Conservation (phyloP, 2,113 vertebrate genomes). For the Isichthys henryi region DNA sequence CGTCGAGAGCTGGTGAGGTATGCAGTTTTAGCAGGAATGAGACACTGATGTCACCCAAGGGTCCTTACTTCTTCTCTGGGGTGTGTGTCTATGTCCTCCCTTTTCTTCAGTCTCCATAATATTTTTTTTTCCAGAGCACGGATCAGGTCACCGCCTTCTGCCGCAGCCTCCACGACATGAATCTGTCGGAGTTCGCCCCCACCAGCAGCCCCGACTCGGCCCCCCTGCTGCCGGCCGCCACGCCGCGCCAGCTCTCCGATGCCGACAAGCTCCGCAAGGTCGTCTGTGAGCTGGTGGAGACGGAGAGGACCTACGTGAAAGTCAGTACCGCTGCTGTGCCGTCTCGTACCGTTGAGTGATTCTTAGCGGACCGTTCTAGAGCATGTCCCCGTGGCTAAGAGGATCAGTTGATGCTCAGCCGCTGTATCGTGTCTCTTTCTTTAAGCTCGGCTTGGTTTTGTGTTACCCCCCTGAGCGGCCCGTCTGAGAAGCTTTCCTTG, state of each 20-base stretch:
- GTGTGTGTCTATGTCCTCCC: background rate
- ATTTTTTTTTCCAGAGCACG: slow-evolving; percentile 64
- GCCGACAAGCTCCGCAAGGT: slow-evolving; percentile 94
- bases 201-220: slow-evolving; percentile 69
- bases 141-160: slow-evolving; percentile 79
- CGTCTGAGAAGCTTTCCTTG: background rate
- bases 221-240: slow-evolving; percentile 56
- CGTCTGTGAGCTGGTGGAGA: slow-evolving; percentile 90
- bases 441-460: background rate
- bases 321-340: slow-evolving; percentile 47
- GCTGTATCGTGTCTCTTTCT: background rate
- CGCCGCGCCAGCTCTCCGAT: slow-evolving; percentile 82
- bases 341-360: background rate
- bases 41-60: background rate
- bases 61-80: background rate
- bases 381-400: background rate
- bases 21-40: background rate
- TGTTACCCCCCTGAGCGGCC: background rate
- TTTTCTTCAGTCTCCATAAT: background rate
- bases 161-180: slow-evolving; percentile 84
- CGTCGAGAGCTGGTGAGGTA: background rate
- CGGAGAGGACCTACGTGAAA: slow-evolving; percentile 92
- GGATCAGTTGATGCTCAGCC: background rate
- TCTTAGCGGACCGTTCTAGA: background rate
- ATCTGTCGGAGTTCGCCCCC: slow-evolving; percentile 63